Percentiles rank a stretch among this genome's conserved stretches.
Evolutionary conservation across 1,140 invertebrate species (phyloP).

Genomic region (Ceratoteleas bidentatus): DNA sequence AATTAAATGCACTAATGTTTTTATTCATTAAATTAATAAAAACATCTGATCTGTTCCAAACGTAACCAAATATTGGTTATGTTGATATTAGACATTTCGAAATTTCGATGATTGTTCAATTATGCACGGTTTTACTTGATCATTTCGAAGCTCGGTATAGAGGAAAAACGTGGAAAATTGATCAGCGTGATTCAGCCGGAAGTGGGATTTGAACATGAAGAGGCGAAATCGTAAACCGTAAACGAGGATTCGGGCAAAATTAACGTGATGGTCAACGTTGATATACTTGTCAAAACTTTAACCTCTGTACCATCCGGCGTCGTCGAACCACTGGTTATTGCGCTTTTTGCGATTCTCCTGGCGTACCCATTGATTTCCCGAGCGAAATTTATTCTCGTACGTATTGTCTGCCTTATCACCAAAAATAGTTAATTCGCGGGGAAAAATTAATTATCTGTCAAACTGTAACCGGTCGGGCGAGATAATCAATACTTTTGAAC

Average conservation of each 20-base stretch:
- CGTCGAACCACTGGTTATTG: conserved; percentile 70
- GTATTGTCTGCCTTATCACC: conserved; percentile 40
- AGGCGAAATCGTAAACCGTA: conserved; percentile 35
- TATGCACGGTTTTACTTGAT: conserved; percentile 55
- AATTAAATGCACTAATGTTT: too few relatives aligned
- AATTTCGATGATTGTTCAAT: too few relatives aligned
- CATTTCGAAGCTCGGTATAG: conserved; percentile 18
- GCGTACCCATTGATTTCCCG: conserved; percentile 72
- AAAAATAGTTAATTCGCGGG: too few relatives aligned
- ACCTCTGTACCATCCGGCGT: conserved; percentile 72
- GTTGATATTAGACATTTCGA: too few relatives aligned
- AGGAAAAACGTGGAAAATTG: conserved; percentile 45
- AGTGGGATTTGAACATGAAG: conserved; percentile 51
- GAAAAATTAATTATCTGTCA: too few relatives aligned
- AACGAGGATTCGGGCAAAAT: conserved; percentile 49
- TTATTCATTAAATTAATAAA: too few relatives aligned
- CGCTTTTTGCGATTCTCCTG: conserved; percentile 71
- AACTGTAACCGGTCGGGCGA: too few relatives aligned
- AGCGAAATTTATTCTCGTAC: conserved; percentile 70
- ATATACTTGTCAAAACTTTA: conserved; percentile 67
- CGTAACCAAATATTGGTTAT: too few relatives aligned
- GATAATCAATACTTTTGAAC: too few relatives aligned
- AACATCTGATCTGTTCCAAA: too few relatives aligned
- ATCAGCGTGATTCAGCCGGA: conserved; percentile 7
- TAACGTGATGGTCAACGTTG: conserved; percentile 72